phyloP scores from a whole-genome alignment of 2,888 invertebrate genomes.

The Lordiphosa fenestrarum region DNA sequence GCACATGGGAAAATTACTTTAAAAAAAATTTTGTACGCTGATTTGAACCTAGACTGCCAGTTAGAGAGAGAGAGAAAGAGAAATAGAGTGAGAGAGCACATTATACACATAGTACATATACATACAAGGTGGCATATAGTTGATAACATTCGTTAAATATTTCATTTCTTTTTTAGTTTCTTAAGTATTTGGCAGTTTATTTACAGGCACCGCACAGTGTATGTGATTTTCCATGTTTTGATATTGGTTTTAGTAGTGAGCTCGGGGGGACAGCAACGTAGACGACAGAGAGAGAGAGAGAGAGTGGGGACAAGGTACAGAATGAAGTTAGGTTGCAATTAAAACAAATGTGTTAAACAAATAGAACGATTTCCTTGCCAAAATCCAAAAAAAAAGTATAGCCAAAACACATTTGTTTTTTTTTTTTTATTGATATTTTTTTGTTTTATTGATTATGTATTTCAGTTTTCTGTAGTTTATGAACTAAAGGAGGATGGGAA shows the following conservation, averaged over 20 bases:
- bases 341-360: conserved; percentile 20
- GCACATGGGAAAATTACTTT: conserved; percentile 4
- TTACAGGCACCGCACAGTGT: conserved; percentile 78
- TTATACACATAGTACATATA: conserved; percentile 34
- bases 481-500: conserved; percentile 25
- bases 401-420: conserved; percentile 50
- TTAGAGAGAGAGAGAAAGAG: conserved; percentile 10
- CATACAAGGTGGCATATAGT: not conserved
- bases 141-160: conserved; percentile 76
- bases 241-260: conserved; percentile 61
- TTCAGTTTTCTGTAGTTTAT: conserved; percentile 23
- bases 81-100: conserved; percentile 29
- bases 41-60: conserved; percentile 22
- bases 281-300: no score
- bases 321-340: conserved; percentile 29
- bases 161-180: conserved; percentile 61
- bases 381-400: conserved; percentile 22
- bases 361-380: conserved; percentile 5
- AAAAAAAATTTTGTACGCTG: not conserved
- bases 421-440: conserved; percentile 14
- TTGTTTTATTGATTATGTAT: conserved; percentile 38
- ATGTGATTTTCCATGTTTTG: conserved; percentile 60
- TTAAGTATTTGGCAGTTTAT: conserved; percentile 70
- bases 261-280: conserved; percentile 3
- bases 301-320: conserved; percentile 35